A percentile compares a stretch with the other conserved stretches of the same genome.
These are phyloP conservation scores for Drosophila albomicans DNA, from an alignment of 1,140 invertebrate species.

Conservation along the genomic window DNA sequence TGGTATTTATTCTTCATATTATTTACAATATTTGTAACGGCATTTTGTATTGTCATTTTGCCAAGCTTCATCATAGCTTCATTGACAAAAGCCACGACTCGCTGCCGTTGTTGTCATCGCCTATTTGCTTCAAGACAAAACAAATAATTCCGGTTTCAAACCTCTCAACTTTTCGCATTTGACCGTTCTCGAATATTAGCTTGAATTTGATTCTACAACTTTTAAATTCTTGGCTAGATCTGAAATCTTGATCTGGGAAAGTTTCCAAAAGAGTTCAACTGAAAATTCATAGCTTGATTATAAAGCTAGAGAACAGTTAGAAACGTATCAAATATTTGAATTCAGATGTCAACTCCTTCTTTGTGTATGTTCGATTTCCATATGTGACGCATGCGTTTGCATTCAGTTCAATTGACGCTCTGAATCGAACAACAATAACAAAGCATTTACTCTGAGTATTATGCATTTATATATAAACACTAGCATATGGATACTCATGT, in stretches of 20 bases:
- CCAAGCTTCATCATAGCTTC: slow-evolving; percentile 9
- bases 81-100: slow-evolving; percentile 36
- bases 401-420: slow-evolving; percentile 64
- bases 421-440: slow-evolving; percentile 49
- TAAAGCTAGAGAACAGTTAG: too few relatives aligned
- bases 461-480: slow-evolving; percentile 25
- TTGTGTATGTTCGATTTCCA: slow-evolving; percentile 10
- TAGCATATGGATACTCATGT: slow-evolving; percentile 21
- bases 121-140: slow-evolving; percentile 31
- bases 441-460: slow-evolving; percentile 67
- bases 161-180: slow-evolving; percentile 6
- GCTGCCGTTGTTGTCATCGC: slow-evolving; percentile 45
- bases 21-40: slow-evolving; percentile 73
- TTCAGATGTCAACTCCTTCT: not conserved
- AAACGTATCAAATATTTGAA: not conserved
- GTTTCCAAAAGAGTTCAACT: not conserved
- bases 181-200: not conserved
- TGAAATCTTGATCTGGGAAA: not conserved
- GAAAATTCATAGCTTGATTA: too few relatives aligned
- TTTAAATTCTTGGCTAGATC: not conserved
- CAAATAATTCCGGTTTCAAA: slow-evolving; percentile 68
- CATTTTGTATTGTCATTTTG: slow-evolving; percentile 67
- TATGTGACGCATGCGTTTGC: slow-evolving; percentile 24
- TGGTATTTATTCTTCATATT: slow-evolving; percentile 67
- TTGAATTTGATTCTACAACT: not conserved